Base-by-base conservation (phyloP, 2,113 vertebrate species). In the Kobus ellipsiprymnus region DNA sequence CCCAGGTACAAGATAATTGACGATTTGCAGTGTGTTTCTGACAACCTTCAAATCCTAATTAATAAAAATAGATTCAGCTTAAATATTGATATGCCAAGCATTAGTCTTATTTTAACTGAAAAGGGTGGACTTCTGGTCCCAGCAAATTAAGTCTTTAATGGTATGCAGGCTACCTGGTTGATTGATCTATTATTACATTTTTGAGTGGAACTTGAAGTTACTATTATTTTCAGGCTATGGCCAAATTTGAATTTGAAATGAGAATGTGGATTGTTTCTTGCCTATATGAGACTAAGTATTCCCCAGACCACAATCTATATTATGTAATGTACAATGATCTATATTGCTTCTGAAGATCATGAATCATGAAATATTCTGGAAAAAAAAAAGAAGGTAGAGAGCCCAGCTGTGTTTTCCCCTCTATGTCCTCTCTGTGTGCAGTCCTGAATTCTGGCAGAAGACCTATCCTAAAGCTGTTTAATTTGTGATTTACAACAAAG, bases 31-130 rank as follows among this genome's bases (percentile, higher is more conserved):
- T 91, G 90, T 95, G 86, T 94, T 97, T 80, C 64, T 96, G 96
- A 97, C 57, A 95, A 95, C 96, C 96, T 98, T 94, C 30, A 83
- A 96, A 92, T 98, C 89, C 50, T 97, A 94, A 90, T 97, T 98
- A 97, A 96, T 98, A 96, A 94, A 98, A 98, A 98, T 90, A 98
- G 97, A 96, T 96, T 97, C 96, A 62, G 57, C 82, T 93, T 93
- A 98, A 96, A 96, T 95, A 59, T 92, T 78, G 4, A 78, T 98
- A 97, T 90, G 48, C 89, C 89, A 95, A 94, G 94, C 91, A 96
- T 98, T 98, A 77, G 71, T 98, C 93, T 85, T 59, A 91, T 95
- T 87, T 97, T 60, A 91, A 89, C 55, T 80, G 87, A 94, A 86
- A 96, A 97, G 25, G 9, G 60, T 87, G 59, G 97, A 77, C 29